phyloP scores from a whole-genome alignment of 2,888 invertebrate species.

The Oscheius myriophilus region DNA sequence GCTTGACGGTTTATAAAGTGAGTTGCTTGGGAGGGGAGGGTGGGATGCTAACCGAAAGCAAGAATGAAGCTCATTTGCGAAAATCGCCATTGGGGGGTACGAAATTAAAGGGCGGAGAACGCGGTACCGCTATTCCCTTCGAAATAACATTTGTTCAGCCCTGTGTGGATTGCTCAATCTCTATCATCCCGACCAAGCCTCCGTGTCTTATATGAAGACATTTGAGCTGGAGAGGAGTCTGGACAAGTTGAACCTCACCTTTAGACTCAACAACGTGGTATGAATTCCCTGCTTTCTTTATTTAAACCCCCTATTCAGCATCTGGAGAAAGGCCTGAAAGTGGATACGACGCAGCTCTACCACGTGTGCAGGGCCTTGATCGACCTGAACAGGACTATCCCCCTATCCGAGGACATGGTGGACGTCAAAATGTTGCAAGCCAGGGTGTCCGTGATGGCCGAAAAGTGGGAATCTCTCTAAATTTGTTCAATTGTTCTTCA shows the following conservation, averaged over 20 bases:
- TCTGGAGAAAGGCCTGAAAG: background rate
- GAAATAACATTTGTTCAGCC: too few relatives aligned
- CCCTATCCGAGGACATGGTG: too few relatives aligned
- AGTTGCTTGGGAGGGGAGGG: too few relatives aligned
- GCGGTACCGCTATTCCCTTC: too few relatives aligned
- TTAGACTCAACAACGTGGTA: slow-evolving; percentile 1
- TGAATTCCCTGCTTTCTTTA: too few relatives aligned
- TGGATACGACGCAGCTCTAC: slow-evolving; percentile 12
- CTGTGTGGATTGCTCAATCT: slow-evolving; percentile 5
- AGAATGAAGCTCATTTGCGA: too few relatives aligned
- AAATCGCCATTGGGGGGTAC: too few relatives aligned
- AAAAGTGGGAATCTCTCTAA: background rate
- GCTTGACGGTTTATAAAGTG: too few relatives aligned
- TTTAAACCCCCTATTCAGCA: background rate
- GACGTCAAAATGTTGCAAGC: background rate
- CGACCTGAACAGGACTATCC: background rate
- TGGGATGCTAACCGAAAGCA: too few relatives aligned
- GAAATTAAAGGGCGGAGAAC: too few relatives aligned
- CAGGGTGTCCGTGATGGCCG: background rate
- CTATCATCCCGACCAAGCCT: background rate
- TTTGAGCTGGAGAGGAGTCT: background rate
- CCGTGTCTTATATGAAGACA: background rate
- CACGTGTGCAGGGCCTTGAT: slow-evolving; percentile 11
- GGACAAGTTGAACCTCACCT: slow-evolving; percentile 2
- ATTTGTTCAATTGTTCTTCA: background rate